These are phyloP conservation scores for Rapana venosa DNA, from an alignment of 2,888 invertebrate species.

Conservation along the genomic window DNA sequence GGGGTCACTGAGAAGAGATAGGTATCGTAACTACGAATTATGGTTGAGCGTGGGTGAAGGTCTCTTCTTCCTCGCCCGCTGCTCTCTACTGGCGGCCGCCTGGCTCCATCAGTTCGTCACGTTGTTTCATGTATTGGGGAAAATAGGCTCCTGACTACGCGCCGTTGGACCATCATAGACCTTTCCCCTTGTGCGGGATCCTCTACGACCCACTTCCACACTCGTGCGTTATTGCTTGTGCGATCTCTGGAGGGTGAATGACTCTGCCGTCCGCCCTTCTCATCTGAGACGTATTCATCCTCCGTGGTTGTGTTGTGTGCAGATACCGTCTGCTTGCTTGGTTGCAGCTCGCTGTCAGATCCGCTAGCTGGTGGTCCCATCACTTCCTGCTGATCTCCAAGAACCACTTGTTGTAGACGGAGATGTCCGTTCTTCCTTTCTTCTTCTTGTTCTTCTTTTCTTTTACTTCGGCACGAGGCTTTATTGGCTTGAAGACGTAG, in stretches of 20 bases:
- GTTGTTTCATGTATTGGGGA: background rate
- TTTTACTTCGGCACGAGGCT: background rate
- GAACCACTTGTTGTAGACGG: background rate
- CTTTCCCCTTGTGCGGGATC: slow-evolving; percentile 55
- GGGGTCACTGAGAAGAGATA: background rate
- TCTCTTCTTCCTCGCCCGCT: background rate
- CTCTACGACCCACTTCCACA: slow-evolving; percentile 47
- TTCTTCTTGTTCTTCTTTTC: slow-evolving; percentile 6
- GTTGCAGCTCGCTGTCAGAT: background rate
- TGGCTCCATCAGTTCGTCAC: background rate
- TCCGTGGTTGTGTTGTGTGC: background rate
- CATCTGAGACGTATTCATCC: background rate
- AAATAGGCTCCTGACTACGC: slow-evolving; percentile 35
- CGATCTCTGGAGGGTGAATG: slow-evolving; percentile 54
- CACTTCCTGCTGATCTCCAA: background rate
- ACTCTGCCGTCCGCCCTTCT: background rate
- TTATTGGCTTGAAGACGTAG: background rate
- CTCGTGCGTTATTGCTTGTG: slow-evolving; percentile 51
- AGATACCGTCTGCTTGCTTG: background rate
- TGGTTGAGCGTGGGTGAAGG: background rate
- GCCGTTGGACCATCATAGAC: slow-evolving; percentile 50
- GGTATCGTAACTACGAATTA: background rate
- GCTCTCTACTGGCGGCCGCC: background rate
- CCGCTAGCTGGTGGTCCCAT: no score
- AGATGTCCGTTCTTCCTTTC: no score